These are phyloP conservation scores for Gryllus longicercus DNA, from an alignment of 2,888 invertebrate species.

Conservation along the genomic window DNA sequence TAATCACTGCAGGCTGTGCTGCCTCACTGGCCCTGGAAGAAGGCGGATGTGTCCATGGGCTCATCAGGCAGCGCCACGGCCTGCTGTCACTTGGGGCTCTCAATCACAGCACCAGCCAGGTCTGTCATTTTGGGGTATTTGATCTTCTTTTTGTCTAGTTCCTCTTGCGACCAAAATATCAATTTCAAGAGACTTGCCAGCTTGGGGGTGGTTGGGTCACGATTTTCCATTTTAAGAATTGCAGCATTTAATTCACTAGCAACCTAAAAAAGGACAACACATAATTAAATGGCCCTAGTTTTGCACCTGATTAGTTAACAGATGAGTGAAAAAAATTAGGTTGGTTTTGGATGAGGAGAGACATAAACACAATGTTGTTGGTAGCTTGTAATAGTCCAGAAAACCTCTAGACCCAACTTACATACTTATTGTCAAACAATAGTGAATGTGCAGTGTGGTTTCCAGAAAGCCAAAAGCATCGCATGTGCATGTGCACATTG, in stretches of 20 bases:
- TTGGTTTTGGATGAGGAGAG: too few relatives aligned
- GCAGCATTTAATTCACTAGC: slow-evolving; percentile 97
- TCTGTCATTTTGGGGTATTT: slow-evolving; percentile 95
- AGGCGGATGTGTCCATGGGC: not conserved
- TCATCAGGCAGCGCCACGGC: not conserved
- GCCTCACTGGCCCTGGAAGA: slow-evolving; percentile 3
- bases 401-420: too few relatives aligned
- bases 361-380: too few relatives aligned
- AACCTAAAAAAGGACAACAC: slow-evolving; percentile 55
- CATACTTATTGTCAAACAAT: too few relatives aligned
- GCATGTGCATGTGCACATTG: too few relatives aligned
- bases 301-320: too few relatives aligned
- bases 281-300: too few relatives aligned
- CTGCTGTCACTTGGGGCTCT: slow-evolving; percentile 60
- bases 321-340: too few relatives aligned
- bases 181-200: slow-evolving; percentile 86
- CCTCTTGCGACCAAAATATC: slow-evolving; percentile 94
- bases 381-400: too few relatives aligned
- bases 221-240: slow-evolving; percentile 90
- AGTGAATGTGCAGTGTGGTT: too few relatives aligned
- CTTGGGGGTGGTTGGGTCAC: slow-evolving; percentile 86
- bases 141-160: slow-evolving; percentile 90
- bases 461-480: too few relatives aligned
- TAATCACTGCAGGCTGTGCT: too few relatives aligned
- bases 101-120: slow-evolving; percentile 78